Evolutionary conservation across 1,140 invertebrate species (phyloP).

Genomic region (Caenorhabditis inopinata): DNA sequence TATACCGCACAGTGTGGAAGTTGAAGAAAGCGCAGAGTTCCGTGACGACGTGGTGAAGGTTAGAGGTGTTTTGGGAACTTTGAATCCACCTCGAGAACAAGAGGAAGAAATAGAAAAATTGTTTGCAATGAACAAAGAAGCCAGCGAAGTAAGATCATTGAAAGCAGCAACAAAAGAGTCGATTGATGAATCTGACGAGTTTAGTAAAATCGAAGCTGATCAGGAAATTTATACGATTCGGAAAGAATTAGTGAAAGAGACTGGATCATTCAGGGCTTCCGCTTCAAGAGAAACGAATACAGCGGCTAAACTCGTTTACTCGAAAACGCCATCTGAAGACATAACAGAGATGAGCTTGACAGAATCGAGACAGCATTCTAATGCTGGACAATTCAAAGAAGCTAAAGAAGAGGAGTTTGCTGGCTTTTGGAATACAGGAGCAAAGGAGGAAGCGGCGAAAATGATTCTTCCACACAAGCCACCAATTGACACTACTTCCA

Average conservation of each 20-base stretch:
- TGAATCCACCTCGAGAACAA: neutral
- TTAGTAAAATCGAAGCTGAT: neutral
- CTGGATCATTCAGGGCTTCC: neutral
- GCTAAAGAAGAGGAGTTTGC: constrained; percentile 15
- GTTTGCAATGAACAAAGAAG: neutral
- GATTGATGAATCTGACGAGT: neutral
- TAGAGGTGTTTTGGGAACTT: constrained; percentile 7
- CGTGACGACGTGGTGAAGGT: constrained; percentile 1
- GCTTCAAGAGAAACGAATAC: constrained; percentile 1
- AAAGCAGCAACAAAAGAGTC: constrained; percentile 23
- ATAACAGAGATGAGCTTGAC: neutral
- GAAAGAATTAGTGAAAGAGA: neutral
- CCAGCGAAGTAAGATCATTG: neutral
- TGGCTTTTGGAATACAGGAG: neutral
- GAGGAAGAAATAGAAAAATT: neutral
- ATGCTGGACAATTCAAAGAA: constrained; percentile 10
- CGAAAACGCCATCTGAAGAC: neutral
- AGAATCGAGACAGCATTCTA: neutral
- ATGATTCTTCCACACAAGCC: constrained; percentile 13
- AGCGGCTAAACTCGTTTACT: neutral
- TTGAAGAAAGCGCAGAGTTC: neutral
- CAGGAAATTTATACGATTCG: neutral
- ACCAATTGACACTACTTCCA: constrained; percentile 18
- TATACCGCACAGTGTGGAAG: constrained; percentile 3
- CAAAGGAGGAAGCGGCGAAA: neutral